These are phyloP conservation scores for Eolophus roseicapilla DNA, from an alignment of 2,113 vertebrate species.

Conservation along the genomic window DNA sequence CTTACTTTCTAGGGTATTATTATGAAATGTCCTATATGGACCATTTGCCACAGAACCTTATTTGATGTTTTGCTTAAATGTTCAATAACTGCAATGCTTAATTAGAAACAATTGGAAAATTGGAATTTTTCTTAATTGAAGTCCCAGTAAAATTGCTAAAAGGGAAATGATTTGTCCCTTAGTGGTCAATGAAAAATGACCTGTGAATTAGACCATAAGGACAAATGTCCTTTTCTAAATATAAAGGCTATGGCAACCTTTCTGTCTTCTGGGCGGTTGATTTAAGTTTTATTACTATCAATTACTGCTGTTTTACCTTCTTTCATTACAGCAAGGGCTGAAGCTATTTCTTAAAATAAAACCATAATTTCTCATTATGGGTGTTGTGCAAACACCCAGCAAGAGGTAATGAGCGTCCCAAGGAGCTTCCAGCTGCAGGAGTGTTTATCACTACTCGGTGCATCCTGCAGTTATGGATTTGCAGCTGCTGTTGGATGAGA, in stretches of 20 bases:
- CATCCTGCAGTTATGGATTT: not conserved
- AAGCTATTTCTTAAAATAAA: not conserved
- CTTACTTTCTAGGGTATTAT: not conserved
- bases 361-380: not conserved
- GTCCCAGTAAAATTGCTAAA: not conserved
- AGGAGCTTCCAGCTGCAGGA: not conserved
- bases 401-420: not conserved
- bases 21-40: not conserved
- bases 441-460: not conserved
- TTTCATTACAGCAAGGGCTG: not conserved
- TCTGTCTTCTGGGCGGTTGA: not conserved
- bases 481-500: not conserved
- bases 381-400: not conserved
- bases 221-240: not conserved
- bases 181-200: not conserved
- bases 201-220: not conserved
- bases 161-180: not conserved
- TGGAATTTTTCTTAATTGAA: not conserved
- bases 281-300: not conserved
- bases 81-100: not conserved
- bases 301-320: not conserved
- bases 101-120: not conserved
- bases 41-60: not conserved
- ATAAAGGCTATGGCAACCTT: not conserved
- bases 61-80: not conserved